These are phyloP conservation scores for Agelastica alni DNA, from an alignment of 2,888 invertebrate species.

Conservation along the genomic window DNA sequence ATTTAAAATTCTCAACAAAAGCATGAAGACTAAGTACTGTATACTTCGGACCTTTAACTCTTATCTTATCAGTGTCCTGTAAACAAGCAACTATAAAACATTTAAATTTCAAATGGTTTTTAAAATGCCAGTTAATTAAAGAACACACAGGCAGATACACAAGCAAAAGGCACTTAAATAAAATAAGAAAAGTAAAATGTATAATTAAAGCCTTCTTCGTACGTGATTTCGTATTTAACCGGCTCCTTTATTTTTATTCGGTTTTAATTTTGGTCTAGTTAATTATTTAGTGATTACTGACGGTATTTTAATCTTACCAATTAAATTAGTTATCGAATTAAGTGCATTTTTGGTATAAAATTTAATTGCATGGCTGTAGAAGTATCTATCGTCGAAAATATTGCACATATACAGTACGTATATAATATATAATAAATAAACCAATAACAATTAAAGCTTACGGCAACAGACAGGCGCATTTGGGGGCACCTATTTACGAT, in stretches of 20 bases:
- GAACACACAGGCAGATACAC: conserved; percentile 43
- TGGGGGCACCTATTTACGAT: too few species aligned
- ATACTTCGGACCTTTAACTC: conserved; percentile 14
- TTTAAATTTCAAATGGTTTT: conserved; percentile 44
- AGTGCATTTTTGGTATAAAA: too few species aligned
- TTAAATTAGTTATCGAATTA: too few species aligned
- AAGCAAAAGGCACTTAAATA: conserved; percentile 32
- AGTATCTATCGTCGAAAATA: too few species aligned
- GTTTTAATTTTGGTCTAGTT: too few species aligned
- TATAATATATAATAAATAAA: too few species aligned
- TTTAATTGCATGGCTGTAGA: too few species aligned
- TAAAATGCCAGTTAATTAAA: conserved; percentile 46
- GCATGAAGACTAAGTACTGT: neutral
- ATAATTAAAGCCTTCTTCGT: conserved; percentile 22
- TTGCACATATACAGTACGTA: too few species aligned
- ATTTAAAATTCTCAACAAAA: conserved; percentile 11
- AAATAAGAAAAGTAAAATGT: conserved; percentile 17
- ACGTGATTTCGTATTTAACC: conserved; percentile 8
- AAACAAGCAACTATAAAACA: conserved; percentile 35
- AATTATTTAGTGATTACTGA: too few species aligned
- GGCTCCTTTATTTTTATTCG: neutral
- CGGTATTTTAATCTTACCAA: too few species aligned
- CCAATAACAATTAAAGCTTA: too few species aligned
- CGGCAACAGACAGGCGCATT: too few species aligned
- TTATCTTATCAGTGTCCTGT: conserved; percentile 31